phyloP scores from a whole-genome alignment of 2,888 invertebrate species.

The Aromia moschata region DNA sequence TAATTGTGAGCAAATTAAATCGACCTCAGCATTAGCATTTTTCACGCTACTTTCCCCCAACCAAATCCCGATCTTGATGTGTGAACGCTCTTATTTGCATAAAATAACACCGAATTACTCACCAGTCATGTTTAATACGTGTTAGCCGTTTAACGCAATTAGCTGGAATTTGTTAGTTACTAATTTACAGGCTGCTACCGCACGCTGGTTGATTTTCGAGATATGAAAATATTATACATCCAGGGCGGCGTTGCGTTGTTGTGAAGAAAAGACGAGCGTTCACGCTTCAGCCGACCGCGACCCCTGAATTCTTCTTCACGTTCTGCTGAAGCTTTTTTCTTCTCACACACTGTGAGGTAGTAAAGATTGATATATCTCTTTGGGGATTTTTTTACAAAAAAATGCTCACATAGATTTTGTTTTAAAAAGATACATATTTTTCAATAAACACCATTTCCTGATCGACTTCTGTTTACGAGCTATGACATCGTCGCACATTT shows the following conservation, averaged over 20 bases:
- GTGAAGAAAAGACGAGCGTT: slow-evolving; percentile 4
- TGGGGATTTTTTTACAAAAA: too few relatives aligned
- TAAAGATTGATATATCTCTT: too few relatives aligned
- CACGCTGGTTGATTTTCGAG: slow-evolving; percentile 6
- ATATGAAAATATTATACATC: slow-evolving; percentile 18
- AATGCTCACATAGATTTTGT: too few relatives aligned
- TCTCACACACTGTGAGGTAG: too few relatives aligned
- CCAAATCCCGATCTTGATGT: slow-evolving; percentile 38
- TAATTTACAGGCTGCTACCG: slow-evolving; percentile 18
- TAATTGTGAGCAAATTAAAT: too few relatives aligned
- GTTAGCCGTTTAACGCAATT: slow-evolving; percentile 32
- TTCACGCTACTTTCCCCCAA: not conserved
- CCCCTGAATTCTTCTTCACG: too few relatives aligned
- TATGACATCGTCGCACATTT: too few relatives aligned
- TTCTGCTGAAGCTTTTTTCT: too few relatives aligned
- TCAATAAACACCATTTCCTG: too few relatives aligned
- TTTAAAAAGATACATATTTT: too few relatives aligned
- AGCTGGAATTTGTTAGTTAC: slow-evolving; percentile 23
- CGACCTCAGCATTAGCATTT: too few relatives aligned
- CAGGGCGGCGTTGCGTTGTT: slow-evolving; percentile 1
- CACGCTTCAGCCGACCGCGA: slow-evolving; percentile 8
- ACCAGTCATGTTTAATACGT: slow-evolving; percentile 44
- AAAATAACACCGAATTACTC: slow-evolving; percentile 51
- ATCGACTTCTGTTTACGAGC: too few relatives aligned
- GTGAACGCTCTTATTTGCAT: slow-evolving; percentile 49